Percentiles rank a stretch among this genome's conserved stretches.
These are phyloP conservation scores for Drosophila nr. fundita DNA, from an alignment of 2,888 invertebrate species.

Conservation along the genomic window DNA sequence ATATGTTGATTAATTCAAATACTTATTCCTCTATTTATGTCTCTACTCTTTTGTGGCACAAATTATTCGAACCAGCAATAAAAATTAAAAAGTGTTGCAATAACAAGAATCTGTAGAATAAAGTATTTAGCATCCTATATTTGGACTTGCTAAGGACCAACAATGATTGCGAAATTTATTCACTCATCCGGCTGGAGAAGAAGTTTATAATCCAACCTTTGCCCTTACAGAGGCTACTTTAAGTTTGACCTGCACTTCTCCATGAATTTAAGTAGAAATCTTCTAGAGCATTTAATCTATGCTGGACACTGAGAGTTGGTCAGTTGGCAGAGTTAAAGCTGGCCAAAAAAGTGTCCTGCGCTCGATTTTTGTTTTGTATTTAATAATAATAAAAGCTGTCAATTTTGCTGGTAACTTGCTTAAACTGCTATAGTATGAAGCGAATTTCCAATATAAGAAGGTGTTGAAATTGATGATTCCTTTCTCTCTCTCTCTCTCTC, in stretches of 20 bases:
- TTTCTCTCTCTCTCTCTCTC: neutral
- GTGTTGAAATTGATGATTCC: conserved; percentile 9
- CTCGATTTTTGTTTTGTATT: neutral
- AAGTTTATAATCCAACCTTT: no score
- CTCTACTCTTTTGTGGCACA: neutral
- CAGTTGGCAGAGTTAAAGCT: neutral
- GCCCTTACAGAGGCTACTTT: no score
- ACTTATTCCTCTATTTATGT: neutral
- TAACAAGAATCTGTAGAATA: neutral
- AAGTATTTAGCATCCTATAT: neutral
- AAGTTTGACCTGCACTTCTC: neutral
- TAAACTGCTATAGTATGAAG: neutral
- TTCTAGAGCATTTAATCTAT: neutral
- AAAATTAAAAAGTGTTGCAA: neutral
- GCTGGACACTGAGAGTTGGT: neutral
- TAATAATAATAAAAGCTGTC: neutral
- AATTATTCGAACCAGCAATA: neutral
- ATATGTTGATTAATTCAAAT: neutral
- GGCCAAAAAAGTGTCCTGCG: neutral
- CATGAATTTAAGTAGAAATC: neutral
- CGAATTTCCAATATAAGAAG: neutral
- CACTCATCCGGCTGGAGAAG: neutral
- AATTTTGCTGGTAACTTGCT: neutral
- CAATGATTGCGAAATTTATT: neutral
- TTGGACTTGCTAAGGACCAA: neutral